Percentiles rank a stretch among this genome's conserved stretches.
These are phyloP conservation scores for Prinia subflava DNA, from an alignment of 2,113 vertebrate genomes.

Conservation along the genomic window DNA sequence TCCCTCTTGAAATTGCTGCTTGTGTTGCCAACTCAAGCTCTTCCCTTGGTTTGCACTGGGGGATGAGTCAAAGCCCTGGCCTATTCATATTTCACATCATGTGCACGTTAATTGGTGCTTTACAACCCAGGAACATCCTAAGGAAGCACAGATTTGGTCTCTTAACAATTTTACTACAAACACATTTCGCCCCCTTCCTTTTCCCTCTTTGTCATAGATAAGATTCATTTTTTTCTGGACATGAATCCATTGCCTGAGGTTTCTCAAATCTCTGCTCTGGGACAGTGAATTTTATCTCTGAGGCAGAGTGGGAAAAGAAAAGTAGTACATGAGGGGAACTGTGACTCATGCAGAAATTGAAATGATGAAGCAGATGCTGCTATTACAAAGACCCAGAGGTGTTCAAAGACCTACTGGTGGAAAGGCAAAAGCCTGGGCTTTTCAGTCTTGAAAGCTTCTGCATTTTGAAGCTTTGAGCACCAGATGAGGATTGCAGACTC, in stretches of 20 bases:
- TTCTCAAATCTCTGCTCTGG: constrained; percentile 46
- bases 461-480: background rate
- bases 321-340: constrained; percentile 5
- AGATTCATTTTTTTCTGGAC: constrained; percentile 23
- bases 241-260: constrained; percentile 22
- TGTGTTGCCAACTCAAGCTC: background rate
- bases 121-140: constrained; percentile 28
- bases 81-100: constrained; percentile 47
- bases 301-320: background rate
- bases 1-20: background rate
- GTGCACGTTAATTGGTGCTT: constrained; percentile 11
- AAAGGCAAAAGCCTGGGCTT: constrained; percentile 39
- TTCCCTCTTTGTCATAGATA: constrained; percentile 26
- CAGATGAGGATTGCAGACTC: background rate
- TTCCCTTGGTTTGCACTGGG: background rate
- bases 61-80: constrained; percentile 35
- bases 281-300: constrained; percentile 23
- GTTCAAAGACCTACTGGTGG: constrained; percentile 13
- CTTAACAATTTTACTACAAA: constrained; percentile 36
- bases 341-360: constrained; percentile 47
- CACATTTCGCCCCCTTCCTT: background rate
- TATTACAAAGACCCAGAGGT: constrained; percentile 47
- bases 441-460: background rate
- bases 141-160: constrained; percentile 28
- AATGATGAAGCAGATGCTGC: constrained; percentile 18